phyloP scores from a whole-genome alignment of 1,140 invertebrate genomes.

The Paralvinella palmiformis region DNA sequence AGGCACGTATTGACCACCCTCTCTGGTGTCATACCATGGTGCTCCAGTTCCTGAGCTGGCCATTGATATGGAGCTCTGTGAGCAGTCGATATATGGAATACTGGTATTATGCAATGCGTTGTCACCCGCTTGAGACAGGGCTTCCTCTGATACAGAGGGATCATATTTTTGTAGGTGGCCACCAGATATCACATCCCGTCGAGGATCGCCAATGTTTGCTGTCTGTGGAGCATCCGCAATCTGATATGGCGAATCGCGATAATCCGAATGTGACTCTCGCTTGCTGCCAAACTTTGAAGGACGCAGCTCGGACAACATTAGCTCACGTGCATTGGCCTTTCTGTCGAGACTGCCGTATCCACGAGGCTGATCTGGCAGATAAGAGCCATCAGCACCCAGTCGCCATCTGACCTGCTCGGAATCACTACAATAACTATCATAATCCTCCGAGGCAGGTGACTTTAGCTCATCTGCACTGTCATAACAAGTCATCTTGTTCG shows the following conservation, averaged over 20 bases:
- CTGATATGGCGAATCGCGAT: constrained; percentile 14
- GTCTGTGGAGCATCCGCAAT: constrained; percentile 22
- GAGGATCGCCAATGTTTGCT: no score
- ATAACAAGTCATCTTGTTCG: constrained; percentile 30
- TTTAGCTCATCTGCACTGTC: constrained; percentile 7
- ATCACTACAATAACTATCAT: no score
- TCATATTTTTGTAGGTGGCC: no score
- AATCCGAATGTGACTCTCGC: constrained; percentile 28
- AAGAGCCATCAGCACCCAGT: not conserved
- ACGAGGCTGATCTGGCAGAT: not conserved
- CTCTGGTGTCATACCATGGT: not conserved
- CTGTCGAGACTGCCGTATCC: constrained; percentile 1
- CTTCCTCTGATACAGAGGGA: no score
- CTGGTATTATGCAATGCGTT: no score
- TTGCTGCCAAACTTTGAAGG: constrained; percentile 32
- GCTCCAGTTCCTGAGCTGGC: not conserved
- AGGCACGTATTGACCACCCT: not conserved
- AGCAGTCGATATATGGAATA: not conserved
- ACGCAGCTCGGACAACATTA: constrained; percentile 20
- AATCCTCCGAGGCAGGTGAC: not conserved
- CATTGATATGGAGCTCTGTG: not conserved
- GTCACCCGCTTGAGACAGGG: no score
- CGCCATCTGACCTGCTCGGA: no score
- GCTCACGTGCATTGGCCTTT: constrained; percentile 3
- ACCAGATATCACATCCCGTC: no score